These are phyloP conservation scores for Philopedon plagiatum DNA, from an alignment of 2,888 invertebrate species.

Conservation along the genomic window DNA sequence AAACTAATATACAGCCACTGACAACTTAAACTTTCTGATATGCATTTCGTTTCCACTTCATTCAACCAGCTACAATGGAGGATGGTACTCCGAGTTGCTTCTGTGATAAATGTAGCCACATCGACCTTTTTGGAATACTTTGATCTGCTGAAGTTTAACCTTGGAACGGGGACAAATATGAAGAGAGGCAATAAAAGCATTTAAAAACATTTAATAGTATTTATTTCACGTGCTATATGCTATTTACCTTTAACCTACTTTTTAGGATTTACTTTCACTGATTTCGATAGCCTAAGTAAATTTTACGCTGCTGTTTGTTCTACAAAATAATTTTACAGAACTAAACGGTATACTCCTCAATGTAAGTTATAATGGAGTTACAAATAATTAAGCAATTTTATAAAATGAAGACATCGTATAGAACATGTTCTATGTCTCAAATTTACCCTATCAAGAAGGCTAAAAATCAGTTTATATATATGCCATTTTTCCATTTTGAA, in stretches of 20 bases:
- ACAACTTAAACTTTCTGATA: too few relatives aligned
- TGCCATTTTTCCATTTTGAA: slow-evolving; percentile 28
- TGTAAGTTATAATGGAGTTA: too few relatives aligned
- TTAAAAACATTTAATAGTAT: too few relatives aligned
- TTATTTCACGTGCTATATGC: too few relatives aligned
- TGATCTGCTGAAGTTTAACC: slow-evolving; percentile 54
- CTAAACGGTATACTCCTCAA: too few relatives aligned
- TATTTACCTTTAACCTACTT: too few relatives aligned
- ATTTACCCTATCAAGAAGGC: slow-evolving; percentile 4
- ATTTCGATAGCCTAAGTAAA: too few relatives aligned
- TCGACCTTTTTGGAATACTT: slow-evolving; percentile 79
- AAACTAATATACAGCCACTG: too few relatives aligned
- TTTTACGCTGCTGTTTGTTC: too few relatives aligned
- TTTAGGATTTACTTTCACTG: too few relatives aligned
- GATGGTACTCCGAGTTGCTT: slow-evolving; percentile 80
- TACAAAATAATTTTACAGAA: too few relatives aligned
- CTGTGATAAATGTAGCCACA: slow-evolving; percentile 77
- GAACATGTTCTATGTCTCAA: background rate
- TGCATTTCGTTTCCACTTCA: too few relatives aligned
- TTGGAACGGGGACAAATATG: slow-evolving; percentile 49
- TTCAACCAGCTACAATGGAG: slow-evolving; percentile 78
- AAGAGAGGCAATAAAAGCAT: background rate
- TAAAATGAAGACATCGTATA: background rate
- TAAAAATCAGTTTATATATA: slow-evolving; percentile 22
- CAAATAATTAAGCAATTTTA: background rate